A percentile compares a stretch with the other conserved stretches of the same genome.
Evolutionary conservation across 2,888 invertebrate species (phyloP).

Genomic region (Eupithecia exiguata): DNA sequence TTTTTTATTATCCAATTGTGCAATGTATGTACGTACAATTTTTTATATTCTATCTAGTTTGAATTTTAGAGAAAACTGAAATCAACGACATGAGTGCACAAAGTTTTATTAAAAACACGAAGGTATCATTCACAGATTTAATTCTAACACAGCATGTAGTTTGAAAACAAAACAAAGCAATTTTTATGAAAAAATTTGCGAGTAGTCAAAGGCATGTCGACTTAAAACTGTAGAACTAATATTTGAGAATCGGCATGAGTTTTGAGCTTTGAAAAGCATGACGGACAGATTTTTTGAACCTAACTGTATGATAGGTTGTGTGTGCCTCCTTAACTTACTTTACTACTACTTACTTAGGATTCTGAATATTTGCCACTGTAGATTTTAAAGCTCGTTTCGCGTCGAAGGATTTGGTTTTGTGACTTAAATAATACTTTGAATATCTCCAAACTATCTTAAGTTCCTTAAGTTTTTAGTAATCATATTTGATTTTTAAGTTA

Average conservation of each 20-base stretch:
- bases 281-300: neutral
- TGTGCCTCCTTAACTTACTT: conserved; percentile 18
- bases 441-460: neutral
- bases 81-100: neutral
- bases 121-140: conserved; percentile 34
- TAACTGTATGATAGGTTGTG: conserved; percentile 26
- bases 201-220: conserved; percentile 62
- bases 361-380: conserved; percentile 17
- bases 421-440: too few species aligned
- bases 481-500: neutral
- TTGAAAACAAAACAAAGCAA: neutral
- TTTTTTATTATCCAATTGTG: neutral
- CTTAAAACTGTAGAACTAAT: conserved; percentile 56
- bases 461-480: neutral
- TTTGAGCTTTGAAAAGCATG: conserved; percentile 64
- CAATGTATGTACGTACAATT: neutral
- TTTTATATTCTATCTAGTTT: neutral
- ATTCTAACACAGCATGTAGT: conserved; percentile 44
- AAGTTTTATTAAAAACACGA: conserved; percentile 7
- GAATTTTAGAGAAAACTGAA: neutral
- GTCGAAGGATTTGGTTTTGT: neutral
- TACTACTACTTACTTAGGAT: conserved; percentile 3
- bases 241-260: conserved; percentile 58
- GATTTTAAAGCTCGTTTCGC: neutral
- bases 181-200: neutral